Base-by-base conservation (phyloP, 2,888 invertebrate species). In the Tinea semifulvella region DNA sequence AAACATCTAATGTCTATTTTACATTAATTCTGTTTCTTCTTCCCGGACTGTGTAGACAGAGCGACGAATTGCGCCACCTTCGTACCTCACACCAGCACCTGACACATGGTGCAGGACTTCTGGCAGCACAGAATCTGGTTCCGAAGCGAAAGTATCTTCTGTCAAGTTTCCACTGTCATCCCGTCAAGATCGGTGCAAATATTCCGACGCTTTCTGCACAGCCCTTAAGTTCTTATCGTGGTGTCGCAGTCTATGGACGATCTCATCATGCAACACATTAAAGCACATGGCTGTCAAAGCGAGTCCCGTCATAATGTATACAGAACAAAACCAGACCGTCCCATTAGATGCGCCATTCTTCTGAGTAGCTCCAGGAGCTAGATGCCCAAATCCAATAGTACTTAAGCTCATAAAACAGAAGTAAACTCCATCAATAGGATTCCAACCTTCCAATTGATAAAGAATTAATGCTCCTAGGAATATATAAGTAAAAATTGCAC, bases 381-480 rank as follows among this genome's bases (percentile, higher is more conserved):
- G 84, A 63, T 94, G 92, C 17, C 93, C 94, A 58, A 94, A 94
- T 8, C 96, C 96, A 58, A 94, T 94, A 13, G 95, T 95, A 56
- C 92, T 94, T 56, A 96, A 84, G 61, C 94, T 94, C 89, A 96
- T 96, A 72, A 97, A 97, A 73, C 96, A 96, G 72, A 96, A 97
- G 72, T 93, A 97, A 56, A 94, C 87, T 45, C 93, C 93, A 61
- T 96, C 96, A 48, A 98, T 83, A 40, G 93, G 86, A 55, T 89
- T 89, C 97, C 97, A 98, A 57, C 92, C 93, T 68, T 98, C 97
- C 68, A 97, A 85, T 53, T 93, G 88, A 60, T 92, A 90, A 52
- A 98, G 86, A 19, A 96, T 88, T 48, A 94, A 84, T 1, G 96
- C 95, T 3, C 98, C 98, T 44, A 94, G 88, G 54, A 93, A 87